These are phyloP conservation scores for Sebastes matsubarae DNA, from an alignment of 2,797 vertebrate genomes.

Conservation along the genomic window DNA sequence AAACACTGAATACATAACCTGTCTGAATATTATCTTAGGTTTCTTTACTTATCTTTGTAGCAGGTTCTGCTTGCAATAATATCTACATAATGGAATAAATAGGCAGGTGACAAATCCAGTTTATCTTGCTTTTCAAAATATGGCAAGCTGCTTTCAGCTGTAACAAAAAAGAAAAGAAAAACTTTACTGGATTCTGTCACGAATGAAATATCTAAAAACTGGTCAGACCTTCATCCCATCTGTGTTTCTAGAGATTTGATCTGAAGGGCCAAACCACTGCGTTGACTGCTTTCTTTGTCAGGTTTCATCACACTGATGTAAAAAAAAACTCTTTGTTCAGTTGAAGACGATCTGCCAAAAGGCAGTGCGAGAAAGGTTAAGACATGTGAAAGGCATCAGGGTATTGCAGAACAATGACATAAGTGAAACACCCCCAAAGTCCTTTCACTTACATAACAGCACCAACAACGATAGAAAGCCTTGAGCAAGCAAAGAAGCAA, in stretches of 20 bases:
- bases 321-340: background rate
- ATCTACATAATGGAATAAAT: background rate
- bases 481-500: background rate
- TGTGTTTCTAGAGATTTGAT: conserved; percentile 10
- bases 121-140: background rate
- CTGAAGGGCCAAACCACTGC: background rate
- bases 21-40: background rate
- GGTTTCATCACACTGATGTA: background rate
- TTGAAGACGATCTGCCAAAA: background rate
- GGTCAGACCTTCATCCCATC: conserved; percentile 1
- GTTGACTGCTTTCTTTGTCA: background rate
- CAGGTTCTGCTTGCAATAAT: background rate
- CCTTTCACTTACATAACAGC: background rate
- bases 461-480: background rate
- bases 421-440: background rate
- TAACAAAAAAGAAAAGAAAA: background rate
- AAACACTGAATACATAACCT: background rate
- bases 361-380: background rate
- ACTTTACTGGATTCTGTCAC: background rate
- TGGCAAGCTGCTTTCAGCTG: background rate
- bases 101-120: background rate
- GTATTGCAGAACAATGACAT: background rate
- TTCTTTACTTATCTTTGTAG: background rate
- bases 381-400: background rate
- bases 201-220: background rate